phyloP scores from a whole-genome alignment of 64 coral and sea anemone genomes.

The Montipora foliosa region DNA sequence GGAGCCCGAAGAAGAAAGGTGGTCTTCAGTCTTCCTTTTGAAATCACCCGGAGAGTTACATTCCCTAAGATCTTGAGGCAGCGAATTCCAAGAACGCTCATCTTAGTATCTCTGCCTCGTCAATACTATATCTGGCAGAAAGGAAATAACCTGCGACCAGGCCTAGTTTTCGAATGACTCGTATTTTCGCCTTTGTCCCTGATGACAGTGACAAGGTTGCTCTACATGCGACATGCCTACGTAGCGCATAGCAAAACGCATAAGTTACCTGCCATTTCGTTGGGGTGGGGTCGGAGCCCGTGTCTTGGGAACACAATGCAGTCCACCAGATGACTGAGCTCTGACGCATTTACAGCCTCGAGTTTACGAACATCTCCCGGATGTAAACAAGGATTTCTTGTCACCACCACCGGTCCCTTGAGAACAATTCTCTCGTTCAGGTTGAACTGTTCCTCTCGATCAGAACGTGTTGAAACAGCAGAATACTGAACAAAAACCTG shows the following conservation, averaged over 20 bases:
- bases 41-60: no score
- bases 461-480: conserved; percentile 36
- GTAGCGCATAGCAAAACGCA: no score
- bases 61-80: no score
- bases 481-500: conserved; percentile 92
- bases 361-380: conserved; percentile 85
- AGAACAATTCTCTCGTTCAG: conserved; percentile 13
- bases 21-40: no score
- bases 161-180: no score
- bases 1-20: no score
- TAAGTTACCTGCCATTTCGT: conserved; percentile 84
- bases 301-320: conserved; percentile 80
- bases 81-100: no score
- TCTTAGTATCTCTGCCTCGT: background rate
- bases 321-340: conserved; percentile 78
- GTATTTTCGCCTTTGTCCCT: no score
- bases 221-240: no score
- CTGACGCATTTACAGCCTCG: conserved; percentile 61
- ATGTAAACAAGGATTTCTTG: conserved; percentile 88
- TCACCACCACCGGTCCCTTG: conserved; percentile 72
- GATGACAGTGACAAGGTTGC: no score
- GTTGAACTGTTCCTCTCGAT: conserved; percentile 64
- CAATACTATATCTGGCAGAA: no score
- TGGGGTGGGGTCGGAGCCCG: conserved; percentile 65
- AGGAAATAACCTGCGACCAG: no score